These are phyloP conservation scores for Lepidurus arcticus DNA, from an alignment of 1,140 invertebrate species.

Conservation along the genomic window DNA sequence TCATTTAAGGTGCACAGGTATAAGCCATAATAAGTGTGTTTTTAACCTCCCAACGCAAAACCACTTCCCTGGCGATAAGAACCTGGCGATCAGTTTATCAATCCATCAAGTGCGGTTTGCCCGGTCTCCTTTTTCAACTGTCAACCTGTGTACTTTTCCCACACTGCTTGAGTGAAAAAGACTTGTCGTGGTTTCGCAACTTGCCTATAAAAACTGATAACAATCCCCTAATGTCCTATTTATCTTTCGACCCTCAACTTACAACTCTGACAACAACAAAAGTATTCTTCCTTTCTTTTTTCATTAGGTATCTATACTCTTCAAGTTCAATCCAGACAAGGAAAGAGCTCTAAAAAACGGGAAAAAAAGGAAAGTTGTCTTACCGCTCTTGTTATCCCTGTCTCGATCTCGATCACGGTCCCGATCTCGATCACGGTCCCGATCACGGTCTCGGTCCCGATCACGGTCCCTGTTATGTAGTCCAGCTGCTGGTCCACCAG, in stretches of 20 bases:
- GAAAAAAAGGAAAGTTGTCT: background rate
- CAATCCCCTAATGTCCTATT: constrained; percentile 15
- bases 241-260: background rate
- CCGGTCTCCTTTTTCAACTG: background rate
- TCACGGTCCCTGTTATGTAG: constrained; percentile 31
- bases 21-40: background rate
- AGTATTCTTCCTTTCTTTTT: background rate
- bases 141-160: constrained; percentile 2
- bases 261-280: background rate
- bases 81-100: constrained; percentile 15
- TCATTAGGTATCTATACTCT: background rate
- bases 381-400: constrained; percentile 32
- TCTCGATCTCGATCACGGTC: constrained; percentile 38
- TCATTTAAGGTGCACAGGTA: no score
- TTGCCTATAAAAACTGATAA: constrained; percentile 10
- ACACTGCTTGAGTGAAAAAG: background rate
- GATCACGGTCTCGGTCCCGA: constrained; percentile 24
- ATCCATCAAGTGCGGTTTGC: constrained; percentile 12
- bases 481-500: constrained; percentile 29
- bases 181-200: constrained; percentile 17
- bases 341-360: background rate
- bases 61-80: background rate
- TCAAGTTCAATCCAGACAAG: background rate
- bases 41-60: background rate
- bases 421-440: constrained; percentile 38